Evolutionary conservation across 1,140 invertebrate genomes (phyloP).

Genomic region (Ips nitidus): DNA sequence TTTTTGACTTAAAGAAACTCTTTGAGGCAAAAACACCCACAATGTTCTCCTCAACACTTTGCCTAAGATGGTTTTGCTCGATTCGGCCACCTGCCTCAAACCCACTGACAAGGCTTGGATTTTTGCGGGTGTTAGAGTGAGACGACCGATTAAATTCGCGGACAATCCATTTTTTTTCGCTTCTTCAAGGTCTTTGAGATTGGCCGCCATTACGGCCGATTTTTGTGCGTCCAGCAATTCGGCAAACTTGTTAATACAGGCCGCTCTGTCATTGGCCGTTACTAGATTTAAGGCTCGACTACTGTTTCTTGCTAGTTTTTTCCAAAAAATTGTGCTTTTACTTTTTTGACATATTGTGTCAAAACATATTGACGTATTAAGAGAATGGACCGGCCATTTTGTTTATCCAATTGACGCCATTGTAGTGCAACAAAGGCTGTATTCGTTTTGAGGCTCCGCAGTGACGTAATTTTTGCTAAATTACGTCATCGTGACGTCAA

Average conservation of each 20-base stretch:
- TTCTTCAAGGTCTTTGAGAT: slow-evolving; percentile 18
- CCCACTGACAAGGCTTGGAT: slow-evolving; percentile 22
- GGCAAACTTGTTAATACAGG: slow-evolving; percentile 24
- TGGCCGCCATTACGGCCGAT: slow-evolving; percentile 9
- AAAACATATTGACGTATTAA: no score
- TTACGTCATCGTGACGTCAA: no score
- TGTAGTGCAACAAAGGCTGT: no score
- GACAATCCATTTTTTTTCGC: slow-evolving; percentile 8
- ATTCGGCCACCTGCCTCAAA: slow-evolving; percentile 23
- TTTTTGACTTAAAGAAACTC: background rate
- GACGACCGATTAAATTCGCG: slow-evolving; percentile 5
- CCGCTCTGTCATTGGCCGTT: slow-evolving; percentile 10
- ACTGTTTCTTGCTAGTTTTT: slow-evolving; percentile 8
- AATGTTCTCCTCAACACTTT: slow-evolving; percentile 18
- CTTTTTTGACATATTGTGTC: background rate
- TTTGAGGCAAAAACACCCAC: background rate
- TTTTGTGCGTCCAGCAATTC: slow-evolving; percentile 13
- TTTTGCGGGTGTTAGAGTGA: slow-evolving; percentile 16
- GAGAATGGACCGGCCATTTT: no score
- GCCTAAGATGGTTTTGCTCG: slow-evolving; percentile 15
- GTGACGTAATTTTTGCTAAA: no score
- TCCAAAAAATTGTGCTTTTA: slow-evolving; percentile 2
- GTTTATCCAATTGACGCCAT: no score
- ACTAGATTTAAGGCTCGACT: slow-evolving; percentile 16
- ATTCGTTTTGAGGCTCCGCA: no score